Conservation (phyloP, 1,140 invertebrate genomes). For the Cardiocondyla obscurior region DNA sequence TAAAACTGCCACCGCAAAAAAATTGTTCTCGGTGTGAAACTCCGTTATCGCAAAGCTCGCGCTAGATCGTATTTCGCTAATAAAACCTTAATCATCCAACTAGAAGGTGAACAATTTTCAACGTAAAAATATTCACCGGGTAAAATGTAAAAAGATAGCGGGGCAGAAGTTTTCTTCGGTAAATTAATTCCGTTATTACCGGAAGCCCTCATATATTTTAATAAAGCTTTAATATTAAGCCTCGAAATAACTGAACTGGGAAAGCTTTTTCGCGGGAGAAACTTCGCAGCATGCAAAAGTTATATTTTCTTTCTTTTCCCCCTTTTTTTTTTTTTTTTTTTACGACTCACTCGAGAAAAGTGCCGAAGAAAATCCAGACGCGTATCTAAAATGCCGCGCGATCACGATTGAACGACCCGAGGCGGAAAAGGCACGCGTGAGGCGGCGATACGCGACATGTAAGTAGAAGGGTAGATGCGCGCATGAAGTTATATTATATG, state of each 20-base stretch:
- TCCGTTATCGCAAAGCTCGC: neutral
- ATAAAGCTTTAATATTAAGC: neutral
- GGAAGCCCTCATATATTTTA: neutral
- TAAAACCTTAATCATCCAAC: neutral
- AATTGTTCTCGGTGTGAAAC: neutral
- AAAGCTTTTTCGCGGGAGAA: neutral
- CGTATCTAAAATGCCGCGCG: neutral
- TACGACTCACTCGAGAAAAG: neutral
- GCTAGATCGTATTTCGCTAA: neutral
- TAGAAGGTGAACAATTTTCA: neutral
- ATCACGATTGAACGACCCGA: neutral
- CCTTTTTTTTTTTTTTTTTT: constrained; percentile 5
- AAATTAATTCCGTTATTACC: neutral
- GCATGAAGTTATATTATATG: neutral
- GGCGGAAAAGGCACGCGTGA: neutral
- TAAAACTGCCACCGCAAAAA: neutral
- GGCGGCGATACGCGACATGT: neutral
- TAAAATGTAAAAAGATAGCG: neutral
- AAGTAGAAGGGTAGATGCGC: neutral
- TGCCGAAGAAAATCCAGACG: neutral
- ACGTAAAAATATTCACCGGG: neutral
- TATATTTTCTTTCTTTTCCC: no score
- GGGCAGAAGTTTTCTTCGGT: neutral
- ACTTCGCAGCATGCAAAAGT: neutral
- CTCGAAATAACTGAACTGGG: neutral